Conservation (phyloP, 2,888 invertebrate genomes). For the Cephus runcator region DNA sequence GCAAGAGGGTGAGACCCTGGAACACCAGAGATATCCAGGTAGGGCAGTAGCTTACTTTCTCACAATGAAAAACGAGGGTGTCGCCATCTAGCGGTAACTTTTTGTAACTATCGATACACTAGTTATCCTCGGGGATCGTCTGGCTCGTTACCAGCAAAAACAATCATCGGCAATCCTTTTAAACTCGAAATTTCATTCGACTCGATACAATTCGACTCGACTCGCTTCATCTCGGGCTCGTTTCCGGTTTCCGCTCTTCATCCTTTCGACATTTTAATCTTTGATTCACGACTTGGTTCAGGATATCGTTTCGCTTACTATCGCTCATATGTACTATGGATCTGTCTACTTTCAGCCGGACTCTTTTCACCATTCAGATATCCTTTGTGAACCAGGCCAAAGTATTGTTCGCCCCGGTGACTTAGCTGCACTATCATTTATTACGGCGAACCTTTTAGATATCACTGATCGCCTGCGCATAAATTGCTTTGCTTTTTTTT, state of each 20-base stretch:
- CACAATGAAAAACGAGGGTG: background rate
- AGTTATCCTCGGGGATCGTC: background rate
- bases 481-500: slow-evolving; percentile 32
- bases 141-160: background rate
- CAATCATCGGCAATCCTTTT: background rate
- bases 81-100: background rate
- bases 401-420: background rate
- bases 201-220: background rate
- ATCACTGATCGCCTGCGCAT: slow-evolving; percentile 29
- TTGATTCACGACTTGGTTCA: slow-evolving; percentile 33
- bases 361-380: background rate
- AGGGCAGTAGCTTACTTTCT: slow-evolving; percentile 30
- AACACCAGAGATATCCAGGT: slow-evolving; percentile 61
- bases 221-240: background rate
- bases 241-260: background rate
- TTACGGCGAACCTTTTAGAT: background rate
- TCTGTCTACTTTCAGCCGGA: background rate
- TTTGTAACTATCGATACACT: background rate
- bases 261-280: slow-evolving; percentile 1
- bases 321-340: background rate
- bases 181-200: background rate
- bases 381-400: background rate
- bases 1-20: slow-evolving; percentile 58
- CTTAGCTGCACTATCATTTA: background rate
- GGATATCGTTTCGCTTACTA: slow-evolving; percentile 15